Evolutionary conservation across 2,113 vertebrate genomes (phyloP).

Genomic region (Psilopsiagon aymara): DNA sequence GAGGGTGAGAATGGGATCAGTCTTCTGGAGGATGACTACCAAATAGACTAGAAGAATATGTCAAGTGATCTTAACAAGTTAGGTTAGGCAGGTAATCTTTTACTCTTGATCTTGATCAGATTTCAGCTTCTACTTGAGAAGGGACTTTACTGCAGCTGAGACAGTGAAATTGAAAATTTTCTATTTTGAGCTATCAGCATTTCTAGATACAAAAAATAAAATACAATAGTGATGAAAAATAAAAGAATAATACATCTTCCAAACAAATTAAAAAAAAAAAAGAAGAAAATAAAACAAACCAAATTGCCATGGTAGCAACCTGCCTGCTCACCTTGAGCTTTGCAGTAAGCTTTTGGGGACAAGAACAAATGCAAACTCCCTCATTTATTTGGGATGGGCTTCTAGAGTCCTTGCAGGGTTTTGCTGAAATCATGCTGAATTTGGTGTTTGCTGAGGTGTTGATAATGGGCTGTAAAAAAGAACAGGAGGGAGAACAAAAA

Average conservation of each 20-base stretch:
- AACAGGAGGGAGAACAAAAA: not conserved
- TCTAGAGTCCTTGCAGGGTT: not conserved
- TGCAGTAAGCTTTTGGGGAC: not conserved
- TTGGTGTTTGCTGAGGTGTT: not conserved
- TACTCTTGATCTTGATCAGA: not conserved
- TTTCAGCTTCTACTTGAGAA: not conserved
- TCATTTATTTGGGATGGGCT: not conserved
- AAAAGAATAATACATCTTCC: not conserved
- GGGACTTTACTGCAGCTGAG: not conserved
- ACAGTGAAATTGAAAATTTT: not conserved
- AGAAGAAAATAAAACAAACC: not conserved
- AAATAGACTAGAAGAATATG: not conserved
- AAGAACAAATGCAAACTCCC: not conserved
- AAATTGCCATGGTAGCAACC: not conserved
- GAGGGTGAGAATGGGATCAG: not conserved
- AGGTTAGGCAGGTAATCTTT: not conserved
- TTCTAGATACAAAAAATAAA: not conserved
- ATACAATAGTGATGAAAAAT: rapidly evolving
- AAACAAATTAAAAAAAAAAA: not conserved
- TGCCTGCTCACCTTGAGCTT: not conserved
- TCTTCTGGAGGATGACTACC: not conserved
- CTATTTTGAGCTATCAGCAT: not conserved
- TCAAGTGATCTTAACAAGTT: not conserved
- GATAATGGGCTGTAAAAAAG: not conserved
- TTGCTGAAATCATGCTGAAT: not conserved